These are phyloP conservation scores for Halesus radiatus DNA, from an alignment of 1,140 invertebrate species.

Conservation along the genomic window DNA sequence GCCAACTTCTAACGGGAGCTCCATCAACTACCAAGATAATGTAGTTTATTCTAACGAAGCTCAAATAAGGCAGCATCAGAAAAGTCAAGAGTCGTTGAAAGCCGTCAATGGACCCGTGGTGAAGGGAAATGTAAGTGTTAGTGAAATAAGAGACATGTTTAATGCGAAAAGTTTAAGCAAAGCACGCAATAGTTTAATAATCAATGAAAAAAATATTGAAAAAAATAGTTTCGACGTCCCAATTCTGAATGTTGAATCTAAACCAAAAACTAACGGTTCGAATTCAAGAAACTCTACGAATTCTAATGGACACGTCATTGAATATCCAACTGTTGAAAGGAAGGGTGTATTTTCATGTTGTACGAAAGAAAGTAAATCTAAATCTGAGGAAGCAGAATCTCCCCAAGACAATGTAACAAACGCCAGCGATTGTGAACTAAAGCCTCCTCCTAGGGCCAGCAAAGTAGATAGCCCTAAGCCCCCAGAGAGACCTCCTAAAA, in stretches of 20 bases:
- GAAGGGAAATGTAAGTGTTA: constrained; percentile 68
- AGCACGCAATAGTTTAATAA: constrained; percentile 68
- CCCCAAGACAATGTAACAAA: constrained; percentile 48
- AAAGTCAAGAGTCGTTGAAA: constrained; percentile 58
- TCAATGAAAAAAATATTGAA: constrained; percentile 65
- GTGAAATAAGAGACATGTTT: constrained; percentile 70
- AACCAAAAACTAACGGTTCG: constrained; percentile 64
- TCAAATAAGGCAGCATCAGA: constrained; percentile 59
- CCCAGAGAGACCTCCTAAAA: constrained; percentile 75
- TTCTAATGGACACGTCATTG: constrained; percentile 71
- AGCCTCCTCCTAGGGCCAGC: constrained; percentile 73
- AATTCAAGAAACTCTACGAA: constrained; percentile 63
- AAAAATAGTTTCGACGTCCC: constrained; percentile 49
- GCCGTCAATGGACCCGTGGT: constrained; percentile 65
- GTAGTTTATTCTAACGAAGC: constrained; percentile 64
- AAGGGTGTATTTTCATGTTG: constrained; percentile 79
- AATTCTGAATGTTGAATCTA: constrained; percentile 65
- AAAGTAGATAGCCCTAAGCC: constrained; percentile 67
- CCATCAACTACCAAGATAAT: constrained; percentile 60
- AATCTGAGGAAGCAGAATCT: constrained; percentile 62
- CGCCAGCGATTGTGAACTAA: constrained; percentile 67
- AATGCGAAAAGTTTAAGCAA: constrained; percentile 67
- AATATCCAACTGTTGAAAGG: constrained; percentile 77
- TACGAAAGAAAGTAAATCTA: constrained; percentile 71
- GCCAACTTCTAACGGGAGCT: constrained; percentile 70